Evolutionary conservation across 1,140 invertebrate genomes (phyloP).

Genomic region (Solenopsis invicta): DNA sequence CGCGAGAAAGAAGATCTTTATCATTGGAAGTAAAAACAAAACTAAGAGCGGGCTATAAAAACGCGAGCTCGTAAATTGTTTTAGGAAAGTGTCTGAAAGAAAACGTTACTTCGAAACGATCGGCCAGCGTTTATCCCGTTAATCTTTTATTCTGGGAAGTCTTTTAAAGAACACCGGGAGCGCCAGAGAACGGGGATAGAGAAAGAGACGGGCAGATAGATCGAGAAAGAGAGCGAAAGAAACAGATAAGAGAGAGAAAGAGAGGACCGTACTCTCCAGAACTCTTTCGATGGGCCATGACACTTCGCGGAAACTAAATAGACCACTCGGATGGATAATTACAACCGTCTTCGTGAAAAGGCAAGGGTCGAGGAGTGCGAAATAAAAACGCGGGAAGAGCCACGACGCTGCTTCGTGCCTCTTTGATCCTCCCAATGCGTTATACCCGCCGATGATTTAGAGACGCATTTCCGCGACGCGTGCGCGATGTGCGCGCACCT

Average conservation of each 20-base stretch:
- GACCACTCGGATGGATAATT: constrained; percentile 84
- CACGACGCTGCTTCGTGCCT: constrained; percentile 63
- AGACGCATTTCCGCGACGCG: constrained; percentile 70
- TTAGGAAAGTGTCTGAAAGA: constrained; percentile 56
- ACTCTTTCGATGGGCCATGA: constrained; percentile 81
- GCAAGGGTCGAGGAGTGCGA: constrained; percentile 64
- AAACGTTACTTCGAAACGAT: constrained; percentile 64
- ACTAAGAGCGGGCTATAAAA: constrained; percentile 53
- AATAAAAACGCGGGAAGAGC: constrained; percentile 78
- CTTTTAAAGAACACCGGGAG: constrained; percentile 68
- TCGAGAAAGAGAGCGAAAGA: background rate
- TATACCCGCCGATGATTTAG: constrained; percentile 84
- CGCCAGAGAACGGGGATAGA: constrained; percentile 29
- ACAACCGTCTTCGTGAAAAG: constrained; percentile 79
- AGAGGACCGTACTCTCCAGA: constrained; percentile 71
- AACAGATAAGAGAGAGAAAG: constrained; percentile 1
- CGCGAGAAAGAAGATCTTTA: constrained; percentile 19
- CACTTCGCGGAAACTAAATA: constrained; percentile 83
- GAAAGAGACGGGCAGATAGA: constrained; percentile 11
- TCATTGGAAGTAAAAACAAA: constrained; percentile 45
- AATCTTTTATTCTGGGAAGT: constrained; percentile 72
- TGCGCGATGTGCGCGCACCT: constrained; percentile 66
- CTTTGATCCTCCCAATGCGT: constrained; percentile 86
- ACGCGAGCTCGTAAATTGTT: constrained; percentile 62
- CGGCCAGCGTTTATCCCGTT: constrained; percentile 47